Evolutionary conservation across 1,140 invertebrate species (phyloP), one percentile per base, ranked within the genome.

Genomic region (Zaprionus kolodkinae): DNA sequence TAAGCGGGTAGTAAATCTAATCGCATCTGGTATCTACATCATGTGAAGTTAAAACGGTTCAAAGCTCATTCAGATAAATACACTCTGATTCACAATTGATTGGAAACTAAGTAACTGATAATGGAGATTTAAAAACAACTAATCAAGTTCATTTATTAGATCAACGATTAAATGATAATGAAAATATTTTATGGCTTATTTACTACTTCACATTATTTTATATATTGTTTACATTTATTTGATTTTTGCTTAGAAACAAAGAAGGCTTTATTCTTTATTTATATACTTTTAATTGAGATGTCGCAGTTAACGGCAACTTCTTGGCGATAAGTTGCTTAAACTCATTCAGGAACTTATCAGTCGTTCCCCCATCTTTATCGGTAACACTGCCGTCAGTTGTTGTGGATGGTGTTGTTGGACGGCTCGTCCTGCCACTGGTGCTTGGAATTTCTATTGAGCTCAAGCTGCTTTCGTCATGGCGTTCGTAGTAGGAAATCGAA

Each of bases 1-100:
- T 80, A 80, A 78, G 75, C 78, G 63, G 55, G 6, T 60, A 55
- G n/a, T 74, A 66, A 70, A 71, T 30, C 33, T 72, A 78, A 66
- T 60, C 65, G 15, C 17, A 21, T 35, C 56, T 21, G 15, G 33
- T 15, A 45, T 3, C 38, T 10, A 33, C 15, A 21, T 11, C 2
- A 15, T n/a, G 15, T 45, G 13, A 15, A 15, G 40, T 45, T 15
- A 7, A 45, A 45, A 48, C 15, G 30, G 73, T 72, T 33, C 76
- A 79, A 79, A 79, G 76, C 60, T 76, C 73, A 56, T 52, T 76
- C 63, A 38, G 15, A 15, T 62, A 59, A 70, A 38, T 38, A 35
- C 13, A 30, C 17, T 35, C 36, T 75, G 40, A 70, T 63, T 55
- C 38, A 55, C 27, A 17, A n/a, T 12, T 40, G 35, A 63, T n/a